phyloP scores from a whole-genome alignment of 2,888 invertebrate species.

The Koerneria pararmatus region DNA sequence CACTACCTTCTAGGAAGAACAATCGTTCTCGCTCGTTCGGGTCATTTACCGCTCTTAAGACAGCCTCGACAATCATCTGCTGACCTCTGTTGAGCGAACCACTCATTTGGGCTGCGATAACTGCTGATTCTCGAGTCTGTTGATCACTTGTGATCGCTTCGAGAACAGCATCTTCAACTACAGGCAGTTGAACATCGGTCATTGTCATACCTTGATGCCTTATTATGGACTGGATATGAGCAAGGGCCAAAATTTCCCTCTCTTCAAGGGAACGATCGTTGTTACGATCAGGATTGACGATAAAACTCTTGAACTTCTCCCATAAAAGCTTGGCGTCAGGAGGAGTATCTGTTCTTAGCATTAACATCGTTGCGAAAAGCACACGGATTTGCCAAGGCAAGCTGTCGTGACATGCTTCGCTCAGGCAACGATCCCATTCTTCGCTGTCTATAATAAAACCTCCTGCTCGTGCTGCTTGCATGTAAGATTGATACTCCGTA shows the following conservation, averaged over 20 bases:
- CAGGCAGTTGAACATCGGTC: background rate
- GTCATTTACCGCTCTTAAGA: background rate
- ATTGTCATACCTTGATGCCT: slow-evolving; percentile 1
- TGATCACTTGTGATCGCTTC: background rate
- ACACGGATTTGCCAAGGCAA: slow-evolving; percentile 8
- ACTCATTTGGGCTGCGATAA: background rate
- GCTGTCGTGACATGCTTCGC: background rate
- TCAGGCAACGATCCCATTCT: slow-evolving; percentile 9
- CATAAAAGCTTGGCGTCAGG: background rate
- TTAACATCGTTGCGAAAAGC: slow-evolving; percentile 10
- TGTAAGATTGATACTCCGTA: background rate
- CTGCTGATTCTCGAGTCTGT: background rate
- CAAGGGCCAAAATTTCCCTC: slow-evolving; percentile 5
- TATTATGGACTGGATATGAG: slow-evolving; percentile 6
- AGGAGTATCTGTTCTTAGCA: background rate
- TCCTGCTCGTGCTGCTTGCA: slow-evolving; percentile 10
- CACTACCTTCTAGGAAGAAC: slow-evolving; percentile 17
- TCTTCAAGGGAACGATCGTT: background rate
- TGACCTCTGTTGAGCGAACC: background rate
- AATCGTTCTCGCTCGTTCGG: background rate
- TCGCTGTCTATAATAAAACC: background rate
- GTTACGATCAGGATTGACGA: background rate
- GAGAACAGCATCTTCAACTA: background rate
- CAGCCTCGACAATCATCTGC: background rate
- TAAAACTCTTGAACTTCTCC: slow-evolving; percentile 2